Conservation (phyloP, 2,113 vertebrate genomes). For the Hymenochirus boettgeri region DNA sequence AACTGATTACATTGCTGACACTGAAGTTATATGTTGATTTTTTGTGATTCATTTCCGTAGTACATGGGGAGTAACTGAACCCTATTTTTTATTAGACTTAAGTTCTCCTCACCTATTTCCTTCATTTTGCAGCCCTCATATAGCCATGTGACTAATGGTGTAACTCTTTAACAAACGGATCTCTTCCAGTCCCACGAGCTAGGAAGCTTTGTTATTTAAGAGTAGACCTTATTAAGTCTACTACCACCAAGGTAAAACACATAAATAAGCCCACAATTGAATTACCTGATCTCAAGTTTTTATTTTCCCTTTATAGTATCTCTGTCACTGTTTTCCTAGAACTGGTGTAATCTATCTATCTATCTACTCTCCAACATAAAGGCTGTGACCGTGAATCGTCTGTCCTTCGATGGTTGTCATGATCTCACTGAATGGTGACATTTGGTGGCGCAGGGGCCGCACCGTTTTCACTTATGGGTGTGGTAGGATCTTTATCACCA, state of each 20-base stretch:
- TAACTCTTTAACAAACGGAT: conserved; percentile 92
- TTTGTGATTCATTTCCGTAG: too few relatives aligned
- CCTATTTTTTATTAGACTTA: too few relatives aligned
- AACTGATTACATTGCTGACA: too few relatives aligned
- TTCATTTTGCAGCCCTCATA: conserved; percentile 70
- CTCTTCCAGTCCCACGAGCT: conserved; percentile 88
- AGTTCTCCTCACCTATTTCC: not conserved
- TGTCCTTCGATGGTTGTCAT: conserved; percentile 91
- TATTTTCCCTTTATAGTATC: not conserved
- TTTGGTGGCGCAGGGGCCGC: conserved; percentile 78
- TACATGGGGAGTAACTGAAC: too few relatives aligned
- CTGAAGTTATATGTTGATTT: too few relatives aligned
- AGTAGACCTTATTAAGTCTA: conserved; percentile 77
- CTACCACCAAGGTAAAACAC: conserved; percentile 82
- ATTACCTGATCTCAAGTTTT: too few relatives aligned
- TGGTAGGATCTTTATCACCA: conserved; percentile 66
- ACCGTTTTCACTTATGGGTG: conserved; percentile 86
- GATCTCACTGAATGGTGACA: conserved; percentile 82
- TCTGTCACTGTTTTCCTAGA: conserved; percentile 57
- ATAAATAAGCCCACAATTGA: not conserved
- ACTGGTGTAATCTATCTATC: conserved; percentile 90
- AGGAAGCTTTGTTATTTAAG: conserved; percentile 80
- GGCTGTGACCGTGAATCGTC: conserved; percentile 93
- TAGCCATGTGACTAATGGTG: conserved; percentile 89
- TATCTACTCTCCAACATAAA: conserved; percentile 87